Base-by-base conservation (phyloP, 1,140 invertebrate genomes). In the Cataglyphis hispanica region DNA sequence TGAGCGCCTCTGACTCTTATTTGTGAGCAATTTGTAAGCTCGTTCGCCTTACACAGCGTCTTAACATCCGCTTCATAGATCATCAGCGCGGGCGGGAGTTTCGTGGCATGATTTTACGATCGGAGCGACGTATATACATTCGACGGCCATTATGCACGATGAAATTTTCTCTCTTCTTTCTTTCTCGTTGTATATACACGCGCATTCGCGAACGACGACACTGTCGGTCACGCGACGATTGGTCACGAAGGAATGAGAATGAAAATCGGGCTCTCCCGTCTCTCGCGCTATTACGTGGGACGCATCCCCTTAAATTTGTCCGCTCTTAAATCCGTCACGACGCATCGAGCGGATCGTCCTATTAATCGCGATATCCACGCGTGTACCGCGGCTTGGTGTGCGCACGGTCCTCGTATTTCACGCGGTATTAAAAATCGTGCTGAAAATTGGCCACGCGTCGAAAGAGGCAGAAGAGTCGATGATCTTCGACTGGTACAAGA, bases 311-410 rank as follows among this genome's bases (percentile, higher is more conserved):
- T 91, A 93, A 93, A 92, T 92, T 87, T 61, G 76, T 87, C 86
- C 87, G 74, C 86, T 87, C 66, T 93, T 92, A 92, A 92, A 92
- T 90, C 87, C 87, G 85, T 93, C 90, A 89, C 84, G 85, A 86
- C 80, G 86, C 72, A 90, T 91, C 91, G 90, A 84, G 66, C 46
- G 86, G 86, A 92, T 93, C 86, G 89, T 64, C 87, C 66, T 88
- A 90, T 92, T 92, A 92, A 91, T 90, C 86, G 89, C 84, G 86
- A 86, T 81, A 46, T 81, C 34, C 78, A 60, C 53, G 25, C 25
- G n/a, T 37, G 56, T 22, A 70, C 58, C 13, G 5, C n/a, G 70
- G 27, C 11, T 5, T 81, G 31, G 43, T 67, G 61, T 64, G 13
- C 63, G 64, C 70, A 63, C 40, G 63, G 34, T 85, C 34, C 4